These are phyloP conservation scores for Tachycineta bicolor DNA, from an alignment of 2,113 vertebrate species.

Conservation along the genomic window DNA sequence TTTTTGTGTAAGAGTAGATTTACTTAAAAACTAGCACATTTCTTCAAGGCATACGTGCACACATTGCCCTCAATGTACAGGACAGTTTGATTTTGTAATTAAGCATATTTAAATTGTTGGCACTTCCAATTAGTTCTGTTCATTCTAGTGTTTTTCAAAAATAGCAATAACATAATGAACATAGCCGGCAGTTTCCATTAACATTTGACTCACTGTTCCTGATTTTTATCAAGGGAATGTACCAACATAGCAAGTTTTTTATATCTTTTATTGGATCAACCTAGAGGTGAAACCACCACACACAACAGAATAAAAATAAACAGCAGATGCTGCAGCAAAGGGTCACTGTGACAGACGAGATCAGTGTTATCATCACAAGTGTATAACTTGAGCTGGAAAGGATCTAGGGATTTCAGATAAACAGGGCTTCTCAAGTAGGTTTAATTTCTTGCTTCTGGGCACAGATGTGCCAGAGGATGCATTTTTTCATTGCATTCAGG, in stretches of 20 bases:
- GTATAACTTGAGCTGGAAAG: background rate
- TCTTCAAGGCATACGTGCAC: background rate
- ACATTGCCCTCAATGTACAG: background rate
- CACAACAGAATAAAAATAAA: slow-evolving; percentile 30
- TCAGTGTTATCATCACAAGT: background rate
- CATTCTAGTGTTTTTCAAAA: slow-evolving; percentile 53
- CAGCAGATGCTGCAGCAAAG: background rate
- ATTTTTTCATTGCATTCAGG: background rate
- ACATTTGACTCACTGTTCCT: slow-evolving; percentile 59
- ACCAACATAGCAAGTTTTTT: slow-evolving; percentile 47
- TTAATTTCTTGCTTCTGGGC: background rate
- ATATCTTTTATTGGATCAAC: slow-evolving; percentile 41
- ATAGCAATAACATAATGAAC: slow-evolving; percentile 46
- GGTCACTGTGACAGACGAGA: background rate
- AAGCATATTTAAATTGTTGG: slow-evolving; percentile 49
- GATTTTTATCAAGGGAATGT: slow-evolving; percentile 53
- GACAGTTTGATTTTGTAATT: slow-evolving; percentile 43
- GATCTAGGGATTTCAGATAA: background rate
- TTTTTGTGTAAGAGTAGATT: background rate
- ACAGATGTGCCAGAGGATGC: background rate
- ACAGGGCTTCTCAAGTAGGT: background rate
- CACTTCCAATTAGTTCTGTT: slow-evolving; percentile 50
- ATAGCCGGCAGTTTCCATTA: slow-evolving; percentile 62
- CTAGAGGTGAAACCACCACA: slow-evolving; percentile 3
- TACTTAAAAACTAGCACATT: background rate